Conservation (phyloP, 1,140 invertebrate genomes). For the Cyphomyrmex costatus region DNA sequence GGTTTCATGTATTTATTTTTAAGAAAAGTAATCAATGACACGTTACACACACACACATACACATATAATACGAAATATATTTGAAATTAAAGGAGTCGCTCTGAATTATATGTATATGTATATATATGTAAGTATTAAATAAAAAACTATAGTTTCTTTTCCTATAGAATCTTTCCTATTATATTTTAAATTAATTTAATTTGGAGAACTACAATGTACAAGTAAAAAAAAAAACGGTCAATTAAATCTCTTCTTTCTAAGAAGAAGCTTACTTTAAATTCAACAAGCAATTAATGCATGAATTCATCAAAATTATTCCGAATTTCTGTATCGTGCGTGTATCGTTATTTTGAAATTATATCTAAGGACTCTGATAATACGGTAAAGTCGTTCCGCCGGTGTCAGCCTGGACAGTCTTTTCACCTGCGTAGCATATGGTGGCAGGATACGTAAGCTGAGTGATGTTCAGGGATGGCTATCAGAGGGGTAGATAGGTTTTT, state of each 20-base stretch:
- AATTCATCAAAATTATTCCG: background rate
- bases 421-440: constrained; percentile 81
- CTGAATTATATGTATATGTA: too few relatives aligned
- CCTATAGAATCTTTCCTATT: background rate
- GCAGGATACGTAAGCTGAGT: constrained; percentile 67
- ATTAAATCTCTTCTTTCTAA: background rate
- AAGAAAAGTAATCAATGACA: too few relatives aligned
- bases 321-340: constrained; percentile 12
- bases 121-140: constrained; percentile 29
- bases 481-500: constrained; percentile 74
- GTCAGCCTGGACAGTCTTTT: constrained; percentile 69
- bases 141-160: background rate
- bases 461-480: constrained; percentile 76
- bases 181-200: too few relatives aligned
- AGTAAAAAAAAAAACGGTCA: background rate
- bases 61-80: background rate
- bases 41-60: too few relatives aligned
- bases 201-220: background rate
- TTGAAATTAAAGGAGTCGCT: background rate
- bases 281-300: background rate
- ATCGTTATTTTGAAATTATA: constrained; percentile 26
- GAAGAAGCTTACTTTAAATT: background rate
- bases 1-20: background rate
- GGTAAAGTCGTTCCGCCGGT: constrained; percentile 36
- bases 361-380: constrained; percentile 19